Evolutionary conservation across 1,140 invertebrate genomes (phyloP), one percentile per base, ranked within the genome.

Genomic region (Eumeta japonica): DNA sequence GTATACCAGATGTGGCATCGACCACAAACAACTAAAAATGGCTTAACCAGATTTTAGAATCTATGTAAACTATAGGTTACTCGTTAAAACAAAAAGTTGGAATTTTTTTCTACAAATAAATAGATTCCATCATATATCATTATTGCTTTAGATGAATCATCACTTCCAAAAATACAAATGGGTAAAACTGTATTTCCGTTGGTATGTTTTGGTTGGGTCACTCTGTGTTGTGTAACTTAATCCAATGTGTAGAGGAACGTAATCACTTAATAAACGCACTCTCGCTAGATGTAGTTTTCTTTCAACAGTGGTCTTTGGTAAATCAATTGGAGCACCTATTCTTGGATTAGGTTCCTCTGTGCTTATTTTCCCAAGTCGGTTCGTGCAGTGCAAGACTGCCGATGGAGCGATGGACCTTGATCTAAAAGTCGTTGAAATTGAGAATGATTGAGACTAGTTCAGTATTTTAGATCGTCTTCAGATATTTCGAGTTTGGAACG

Each of bases 81-180:
- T 31, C 29, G 7, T 27, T 41, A 27, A 20, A 41, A 41, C 11
- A 41, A 35, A 30, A 41, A 35, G 12, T 41, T 11, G 10, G 12
- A 9, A 12, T 12, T 31, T 15, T 31, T 31, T 12, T 31, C 5
- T 12, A 41, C n/a, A 19, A 11, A 35, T 18, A 41, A 12, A 30
- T 41, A 35, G 2, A 27, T 41, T 3, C 33, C 31, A 19, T 35
- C 39, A 12, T 7, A 31, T n/a, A 13, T 13, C 3, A 13, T 14
- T 28, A 12, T 39, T 28, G 9, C 35, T 28, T 27, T 51, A 43
- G 2, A 46, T 28, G 15, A 37, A 33, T 43, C 49, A 51, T 15
- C 46, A 41, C 14, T 9, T 3, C 40, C 46, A 31, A 39, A 13
- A 10, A 18, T 17, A 18, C 3, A n/a, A n/a, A n/a, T n/a, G n/a